Evolutionary conservation across 2,113 vertebrate species (phyloP).

Genomic region (Seriola aureovittata): DNA sequence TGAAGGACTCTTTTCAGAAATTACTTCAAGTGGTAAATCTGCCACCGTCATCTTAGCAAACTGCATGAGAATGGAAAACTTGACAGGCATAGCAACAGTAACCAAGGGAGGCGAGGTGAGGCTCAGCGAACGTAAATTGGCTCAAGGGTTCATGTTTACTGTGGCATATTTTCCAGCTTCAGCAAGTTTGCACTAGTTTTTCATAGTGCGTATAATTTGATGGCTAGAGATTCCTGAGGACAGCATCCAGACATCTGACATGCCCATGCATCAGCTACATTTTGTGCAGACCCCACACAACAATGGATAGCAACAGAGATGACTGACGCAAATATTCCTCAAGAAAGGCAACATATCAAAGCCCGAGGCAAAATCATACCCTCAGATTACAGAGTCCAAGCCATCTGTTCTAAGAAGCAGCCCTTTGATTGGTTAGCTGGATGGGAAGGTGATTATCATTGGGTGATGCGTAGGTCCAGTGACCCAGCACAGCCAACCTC

Average conservation of each 20-base stretch:
- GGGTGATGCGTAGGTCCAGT: constrained; percentile 20
- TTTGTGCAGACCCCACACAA: constrained; percentile 17
- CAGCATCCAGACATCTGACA: not conserved
- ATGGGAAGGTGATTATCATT: constrained; percentile 55
- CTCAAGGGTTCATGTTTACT: not conserved
- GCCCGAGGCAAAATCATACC: constrained; percentile 48
- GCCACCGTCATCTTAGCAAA: not conserved
- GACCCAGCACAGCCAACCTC: constrained; percentile 37
- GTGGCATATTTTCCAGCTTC: not conserved
- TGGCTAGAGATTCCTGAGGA: not conserved
- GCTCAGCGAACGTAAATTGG: not conserved
- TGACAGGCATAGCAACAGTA: constrained; percentile 9
- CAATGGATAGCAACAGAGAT: not conserved
- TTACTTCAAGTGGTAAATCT: not conserved
- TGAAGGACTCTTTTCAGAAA: not conserved
- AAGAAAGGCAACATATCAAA: constrained; percentile 32
- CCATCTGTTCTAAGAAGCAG: constrained; percentile 67
- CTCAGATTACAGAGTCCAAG: constrained; percentile 49
- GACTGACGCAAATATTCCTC: constrained; percentile 37
- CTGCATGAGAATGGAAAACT: not conserved
- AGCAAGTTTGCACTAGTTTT: not conserved
- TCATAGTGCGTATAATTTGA: not conserved
- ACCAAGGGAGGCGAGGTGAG: not conserved
- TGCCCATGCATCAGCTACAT: not conserved
- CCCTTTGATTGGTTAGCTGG: constrained; percentile 50